phyloP scores from a whole-genome alignment of 2,888 invertebrate genomes.

The Eueremaeus valkanovi region DNA sequence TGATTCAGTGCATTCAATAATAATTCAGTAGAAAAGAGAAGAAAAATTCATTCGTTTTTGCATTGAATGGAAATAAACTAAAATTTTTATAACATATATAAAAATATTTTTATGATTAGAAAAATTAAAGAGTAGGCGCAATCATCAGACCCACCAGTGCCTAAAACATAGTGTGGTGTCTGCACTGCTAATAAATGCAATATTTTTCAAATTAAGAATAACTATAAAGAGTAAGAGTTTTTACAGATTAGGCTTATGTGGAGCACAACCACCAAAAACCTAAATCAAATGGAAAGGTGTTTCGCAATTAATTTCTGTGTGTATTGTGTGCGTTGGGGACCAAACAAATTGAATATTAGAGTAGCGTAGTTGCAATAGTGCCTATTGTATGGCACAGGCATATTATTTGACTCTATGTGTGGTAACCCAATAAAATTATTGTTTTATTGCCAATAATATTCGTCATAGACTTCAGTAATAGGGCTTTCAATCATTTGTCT shows the following conservation, averaged over 20 bases:
- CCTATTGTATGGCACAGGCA: neutral
- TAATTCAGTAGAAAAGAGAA: neutral
- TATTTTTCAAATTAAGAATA: no score
- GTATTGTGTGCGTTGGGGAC: no score
- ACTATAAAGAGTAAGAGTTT: no score
- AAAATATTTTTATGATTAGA: slow-evolving; percentile 19
- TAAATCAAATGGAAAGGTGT: no score
- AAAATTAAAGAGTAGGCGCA: slow-evolving; percentile 6
- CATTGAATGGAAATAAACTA: neutral
- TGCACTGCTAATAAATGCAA: neutral
- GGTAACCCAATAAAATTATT: slow-evolving; percentile 31
- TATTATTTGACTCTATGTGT: slow-evolving; percentile 14
- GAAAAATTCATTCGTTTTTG: neutral
- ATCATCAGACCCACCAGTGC: slow-evolving; percentile 9
- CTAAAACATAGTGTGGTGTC: neutral
- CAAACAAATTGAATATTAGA: no score
- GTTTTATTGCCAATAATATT: slow-evolving; percentile 35
- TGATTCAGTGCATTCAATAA: neutral
- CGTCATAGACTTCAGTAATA: slow-evolving; percentile 20
- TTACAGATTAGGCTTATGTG: no score
- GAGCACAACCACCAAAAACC: no score
- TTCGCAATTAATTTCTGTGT: no score
- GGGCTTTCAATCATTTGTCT: slow-evolving; percentile 18
- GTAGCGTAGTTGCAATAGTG: no score
- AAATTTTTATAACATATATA: slow-evolving; percentile 5